These are phyloP conservation scores for Aspiorhynchus laticeps DNA, from an alignment of 2,113 vertebrate genomes.

Conservation along the genomic window DNA sequence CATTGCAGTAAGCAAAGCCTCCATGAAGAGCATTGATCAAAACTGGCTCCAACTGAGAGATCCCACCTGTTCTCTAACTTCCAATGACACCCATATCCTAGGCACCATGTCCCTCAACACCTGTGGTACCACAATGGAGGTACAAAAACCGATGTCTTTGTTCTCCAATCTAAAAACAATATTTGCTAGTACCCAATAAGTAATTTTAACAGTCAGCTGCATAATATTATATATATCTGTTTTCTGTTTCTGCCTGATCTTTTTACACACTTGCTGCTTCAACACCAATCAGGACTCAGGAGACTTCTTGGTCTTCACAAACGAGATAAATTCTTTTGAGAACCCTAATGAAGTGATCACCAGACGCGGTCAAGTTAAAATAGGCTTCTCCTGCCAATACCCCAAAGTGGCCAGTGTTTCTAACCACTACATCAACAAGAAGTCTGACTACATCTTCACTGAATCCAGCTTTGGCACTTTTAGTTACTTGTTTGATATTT, in stretches of 20 bases:
- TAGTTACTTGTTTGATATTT: slow-evolving; percentile 72
- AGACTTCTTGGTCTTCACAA: slow-evolving; percentile 70
- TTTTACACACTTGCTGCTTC: neutral
- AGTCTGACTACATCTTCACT: slow-evolving; percentile 71
- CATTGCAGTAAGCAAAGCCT: slow-evolving; percentile 66
- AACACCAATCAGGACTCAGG: slow-evolving; percentile 68
- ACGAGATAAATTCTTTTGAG: slow-evolving; percentile 69
- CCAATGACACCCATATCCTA: slow-evolving; percentile 71
- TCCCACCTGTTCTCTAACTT: slow-evolving; percentile 66
- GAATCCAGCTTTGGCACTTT: slow-evolving; percentile 77
- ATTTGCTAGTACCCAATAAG: neutral
- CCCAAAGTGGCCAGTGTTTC: slow-evolving; percentile 69
- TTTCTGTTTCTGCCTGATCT: neutral
- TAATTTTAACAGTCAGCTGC: neutral
- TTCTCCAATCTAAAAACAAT: no score
- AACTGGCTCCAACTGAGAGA: slow-evolving; percentile 69
- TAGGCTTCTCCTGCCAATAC: slow-evolving; percentile 73
- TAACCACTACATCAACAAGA: slow-evolving; percentile 63
- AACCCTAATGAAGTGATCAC: slow-evolving; percentile 59
- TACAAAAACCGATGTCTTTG: no score
- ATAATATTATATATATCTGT: neutral
- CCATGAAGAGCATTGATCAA: slow-evolving; percentile 65
- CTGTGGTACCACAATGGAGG: slow-evolving; percentile 75
- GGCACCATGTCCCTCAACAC: slow-evolving; percentile 68
- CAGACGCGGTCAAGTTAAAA: slow-evolving; percentile 61